Percentiles rank a stretch among this genome's conserved stretches.
These are phyloP conservation scores for Arbacia lixula DNA, from an alignment of 53 echinoderm and acorn worm species.

Conservation along the genomic window DNA sequence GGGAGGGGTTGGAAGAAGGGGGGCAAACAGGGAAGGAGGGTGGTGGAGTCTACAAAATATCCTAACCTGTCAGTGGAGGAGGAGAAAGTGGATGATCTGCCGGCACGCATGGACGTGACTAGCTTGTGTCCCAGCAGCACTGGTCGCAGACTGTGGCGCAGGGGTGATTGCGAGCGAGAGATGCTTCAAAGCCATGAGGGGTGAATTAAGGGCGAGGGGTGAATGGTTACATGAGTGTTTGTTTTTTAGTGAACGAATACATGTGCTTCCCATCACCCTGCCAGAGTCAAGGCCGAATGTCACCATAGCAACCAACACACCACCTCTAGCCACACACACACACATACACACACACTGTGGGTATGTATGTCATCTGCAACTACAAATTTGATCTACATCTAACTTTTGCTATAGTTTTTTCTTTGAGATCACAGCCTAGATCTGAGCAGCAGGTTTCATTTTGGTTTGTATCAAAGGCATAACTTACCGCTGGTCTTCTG, in stretches of 20 bases:
- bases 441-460: too few relatives aligned
- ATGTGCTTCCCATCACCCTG: too few relatives aligned
- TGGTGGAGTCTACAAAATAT: constrained; percentile 4
- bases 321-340: too few relatives aligned
- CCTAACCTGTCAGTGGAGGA: constrained; percentile 53
- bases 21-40: not conserved
- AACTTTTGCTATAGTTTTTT: too few relatives aligned
- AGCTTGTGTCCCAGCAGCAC: constrained; percentile 50
- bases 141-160: constrained; percentile 54
- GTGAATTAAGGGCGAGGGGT: constrained; percentile 3
- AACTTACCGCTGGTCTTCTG: too few relatives aligned
- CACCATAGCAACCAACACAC: too few relatives aligned
- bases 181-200: constrained; percentile 48
- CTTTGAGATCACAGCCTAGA: too few relatives aligned
- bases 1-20: not conserved
- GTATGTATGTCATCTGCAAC: too few relatives aligned
- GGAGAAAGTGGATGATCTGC: constrained; percentile 57
- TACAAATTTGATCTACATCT: too few relatives aligned
- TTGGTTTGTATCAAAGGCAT: too few relatives aligned
- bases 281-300: too few relatives aligned
- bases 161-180: constrained; percentile 55
- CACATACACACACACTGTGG: too few relatives aligned
- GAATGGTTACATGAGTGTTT: constrained; percentile 8
- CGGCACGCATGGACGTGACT: constrained; percentile 53
- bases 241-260: not conserved